Conservation (phyloP, 2,888 invertebrate genomes). For the Poecilobothrus nobilitatus region DNA sequence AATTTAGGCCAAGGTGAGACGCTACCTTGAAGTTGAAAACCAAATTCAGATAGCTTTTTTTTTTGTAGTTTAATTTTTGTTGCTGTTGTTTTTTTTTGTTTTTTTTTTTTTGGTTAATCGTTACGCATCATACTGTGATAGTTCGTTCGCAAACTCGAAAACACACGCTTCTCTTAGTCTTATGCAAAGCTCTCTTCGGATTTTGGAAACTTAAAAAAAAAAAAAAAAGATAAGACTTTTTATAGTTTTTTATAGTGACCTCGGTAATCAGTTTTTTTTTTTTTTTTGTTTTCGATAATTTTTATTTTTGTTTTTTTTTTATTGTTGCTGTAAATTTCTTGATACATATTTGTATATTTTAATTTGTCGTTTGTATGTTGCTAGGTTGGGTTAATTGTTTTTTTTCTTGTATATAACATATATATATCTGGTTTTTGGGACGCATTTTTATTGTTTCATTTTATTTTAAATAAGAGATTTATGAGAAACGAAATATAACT, state of each 20-base stretch:
- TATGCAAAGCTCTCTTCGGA: constrained; percentile 1
- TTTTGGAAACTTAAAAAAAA: background rate
- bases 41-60: constrained; percentile 7
- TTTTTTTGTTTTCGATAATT: background rate
- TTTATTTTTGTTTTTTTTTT: too few species aligned
- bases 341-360: background rate
- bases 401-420: background rate
- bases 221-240: background rate
- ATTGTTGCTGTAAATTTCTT: background rate
- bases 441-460: background rate
- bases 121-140: background rate
- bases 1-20: constrained; percentile 12
- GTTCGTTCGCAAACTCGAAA: too few species aligned
- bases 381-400: background rate
- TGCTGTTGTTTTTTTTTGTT: constrained; percentile 4
- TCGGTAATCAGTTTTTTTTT: constrained; percentile 1
- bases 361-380: background rate
- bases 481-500: too few species aligned
- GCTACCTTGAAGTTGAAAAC: constrained; percentile 10
- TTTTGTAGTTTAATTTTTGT: constrained; percentile 4
- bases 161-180: background rate
- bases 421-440: background rate
- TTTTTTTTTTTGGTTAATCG: background rate
- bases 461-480: too few species aligned
- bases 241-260: background rate